These are phyloP conservation scores for Takifugu rubripes DNA, from an alignment of 2,797 vertebrate species.

Conservation along the genomic window DNA sequence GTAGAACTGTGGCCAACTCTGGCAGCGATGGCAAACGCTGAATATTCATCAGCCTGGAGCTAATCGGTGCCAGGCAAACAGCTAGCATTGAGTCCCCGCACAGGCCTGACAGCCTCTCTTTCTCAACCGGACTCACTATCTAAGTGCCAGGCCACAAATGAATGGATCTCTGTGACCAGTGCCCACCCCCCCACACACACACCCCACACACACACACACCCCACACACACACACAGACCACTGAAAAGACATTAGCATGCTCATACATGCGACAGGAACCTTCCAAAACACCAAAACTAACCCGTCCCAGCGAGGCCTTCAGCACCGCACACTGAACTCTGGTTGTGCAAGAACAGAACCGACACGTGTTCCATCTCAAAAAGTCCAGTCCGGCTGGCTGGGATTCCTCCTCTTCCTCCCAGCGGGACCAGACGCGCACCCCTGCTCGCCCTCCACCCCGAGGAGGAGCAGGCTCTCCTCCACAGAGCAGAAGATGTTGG, in stretches of 20 bases:
- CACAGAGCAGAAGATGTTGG: slow-evolving; percentile 34
- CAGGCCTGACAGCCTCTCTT: slow-evolving; percentile 61
- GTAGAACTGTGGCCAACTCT: slow-evolving; percentile 50
- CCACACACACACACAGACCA: slow-evolving; percentile 37
- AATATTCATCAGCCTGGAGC: slow-evolving; percentile 76
- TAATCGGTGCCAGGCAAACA: slow-evolving; percentile 77
- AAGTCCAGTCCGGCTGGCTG: slow-evolving; percentile 13
- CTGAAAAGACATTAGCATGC: slow-evolving; percentile 50
- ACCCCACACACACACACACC: slow-evolving; percentile 22
- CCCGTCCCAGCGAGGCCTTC: too few species aligned
- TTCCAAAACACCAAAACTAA: slow-evolving; percentile 38
- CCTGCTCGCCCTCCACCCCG: slow-evolving; percentile 33
- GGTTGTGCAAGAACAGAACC: slow-evolving; percentile 6
- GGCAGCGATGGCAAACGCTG: slow-evolving; percentile 42
- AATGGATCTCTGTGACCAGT: slow-evolving; percentile 70
- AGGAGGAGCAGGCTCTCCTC: too few species aligned
- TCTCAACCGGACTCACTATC: slow-evolving; percentile 65
- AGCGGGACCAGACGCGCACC: slow-evolving; percentile 35
- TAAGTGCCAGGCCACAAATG: slow-evolving; percentile 70
- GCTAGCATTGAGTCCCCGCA: slow-evolving; percentile 72
- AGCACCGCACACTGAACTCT: too few species aligned
- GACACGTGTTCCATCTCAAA: slow-evolving; percentile 20
- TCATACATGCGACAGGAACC: slow-evolving; percentile 35
- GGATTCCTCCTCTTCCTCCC: slow-evolving; percentile 38
- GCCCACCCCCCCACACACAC: slow-evolving; percentile 21